Percentiles rank a stretch among this genome's conserved stretches.
These are phyloP conservation scores for Pristis pectinata DNA, from an alignment of 2,797 vertebrate species.

Conservation along the genomic window DNA sequence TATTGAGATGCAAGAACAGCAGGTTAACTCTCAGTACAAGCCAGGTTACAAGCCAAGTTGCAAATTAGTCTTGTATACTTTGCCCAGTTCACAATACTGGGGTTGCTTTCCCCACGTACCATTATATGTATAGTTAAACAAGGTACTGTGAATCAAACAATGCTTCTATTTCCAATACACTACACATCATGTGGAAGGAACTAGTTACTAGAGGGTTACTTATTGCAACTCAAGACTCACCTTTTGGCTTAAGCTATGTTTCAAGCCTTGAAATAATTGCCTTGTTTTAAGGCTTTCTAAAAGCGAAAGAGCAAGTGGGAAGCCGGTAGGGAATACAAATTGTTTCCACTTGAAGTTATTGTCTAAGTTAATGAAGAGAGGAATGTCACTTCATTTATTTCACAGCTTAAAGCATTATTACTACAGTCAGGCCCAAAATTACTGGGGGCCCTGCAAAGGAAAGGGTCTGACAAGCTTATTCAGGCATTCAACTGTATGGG, in stretches of 20 bases:
- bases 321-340: not conserved
- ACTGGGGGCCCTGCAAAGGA: not conserved
- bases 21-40: slow-evolving; percentile 1
- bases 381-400: not conserved
- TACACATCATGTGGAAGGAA: not conserved
- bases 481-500: not conserved
- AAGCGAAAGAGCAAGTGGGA: not conserved
- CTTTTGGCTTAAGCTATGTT: not conserved
- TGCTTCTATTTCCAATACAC: not conserved
- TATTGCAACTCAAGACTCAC: not conserved
- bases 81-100: not conserved
- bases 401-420: not conserved
- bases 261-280: not conserved
- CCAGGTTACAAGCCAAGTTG: not conserved
- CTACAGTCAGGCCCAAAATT: not conserved
- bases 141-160: not conserved
- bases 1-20: not conserved
- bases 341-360: not conserved
- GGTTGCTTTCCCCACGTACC: not conserved
- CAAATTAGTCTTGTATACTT: slow-evolving; percentile 7
- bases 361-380: not conserved
- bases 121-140: slow-evolving; percentile 1
- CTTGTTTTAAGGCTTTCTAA: not conserved
- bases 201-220: not conserved
- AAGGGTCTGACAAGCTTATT: not conserved